Conservation (phyloP, 2,888 invertebrate genomes). For the Spisula subtruncata region DNA sequence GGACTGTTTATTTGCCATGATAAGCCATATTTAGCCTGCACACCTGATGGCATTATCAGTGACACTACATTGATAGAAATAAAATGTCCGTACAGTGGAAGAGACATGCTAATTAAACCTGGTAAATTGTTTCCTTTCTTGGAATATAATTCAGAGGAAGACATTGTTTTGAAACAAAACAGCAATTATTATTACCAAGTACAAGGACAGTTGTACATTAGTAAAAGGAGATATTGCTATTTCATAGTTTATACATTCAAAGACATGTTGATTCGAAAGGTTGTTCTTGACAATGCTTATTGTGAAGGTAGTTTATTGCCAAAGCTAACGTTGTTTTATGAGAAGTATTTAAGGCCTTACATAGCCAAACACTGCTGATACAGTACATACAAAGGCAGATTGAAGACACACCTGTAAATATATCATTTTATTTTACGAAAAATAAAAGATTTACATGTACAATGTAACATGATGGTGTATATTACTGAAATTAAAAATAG, state of each 20-base stretch:
- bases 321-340: background rate
- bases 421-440: too few species aligned
- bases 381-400: background rate
- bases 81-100: constrained; percentile 64
- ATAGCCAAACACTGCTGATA: background rate
- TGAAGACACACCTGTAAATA: too few species aligned
- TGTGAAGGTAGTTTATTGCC: constrained; percentile 27
- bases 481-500: too few species aligned
- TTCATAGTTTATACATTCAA: constrained; percentile 14
- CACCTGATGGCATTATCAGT: constrained; percentile 66
- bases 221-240: background rate
- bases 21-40: constrained; percentile 61
- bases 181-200: constrained; percentile 64
- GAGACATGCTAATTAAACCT: constrained; percentile 49
- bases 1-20: constrained; percentile 57
- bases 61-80: constrained; percentile 59
- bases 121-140: constrained; percentile 50
- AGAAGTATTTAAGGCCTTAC: background rate
- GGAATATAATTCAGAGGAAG: constrained; percentile 1
- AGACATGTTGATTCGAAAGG: constrained; percentile 1
- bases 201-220: constrained; percentile 63
- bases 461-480: too few species aligned
- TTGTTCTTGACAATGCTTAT: background rate
- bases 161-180: constrained; percentile 43
- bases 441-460: too few species aligned